phyloP scores from a whole-genome alignment of 2,888 invertebrate genomes.

The Lissonota sp. region DNA sequence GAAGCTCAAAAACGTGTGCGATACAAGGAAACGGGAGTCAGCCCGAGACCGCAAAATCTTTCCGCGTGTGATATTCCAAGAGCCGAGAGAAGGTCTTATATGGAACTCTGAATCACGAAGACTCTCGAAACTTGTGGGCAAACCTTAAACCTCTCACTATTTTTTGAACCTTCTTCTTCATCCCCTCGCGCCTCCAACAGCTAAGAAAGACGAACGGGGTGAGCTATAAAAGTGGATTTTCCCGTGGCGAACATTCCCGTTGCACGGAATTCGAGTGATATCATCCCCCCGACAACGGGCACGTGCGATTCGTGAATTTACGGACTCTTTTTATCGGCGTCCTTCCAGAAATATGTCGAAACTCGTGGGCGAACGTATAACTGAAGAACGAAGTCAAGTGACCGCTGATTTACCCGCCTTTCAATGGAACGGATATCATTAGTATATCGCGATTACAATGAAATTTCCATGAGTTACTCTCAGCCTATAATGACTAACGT shows the following conservation, averaged over 20 bases:
- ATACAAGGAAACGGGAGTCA: not conserved
- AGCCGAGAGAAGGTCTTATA: constrained; percentile 36
- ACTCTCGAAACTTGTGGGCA: constrained; percentile 39
- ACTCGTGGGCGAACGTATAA: no score
- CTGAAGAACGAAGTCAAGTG: no score
- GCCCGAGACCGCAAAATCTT: constrained; percentile 4
- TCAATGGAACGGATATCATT: no score
- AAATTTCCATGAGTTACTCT: no score
- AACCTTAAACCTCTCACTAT: not conserved
- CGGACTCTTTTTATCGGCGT: not conserved
- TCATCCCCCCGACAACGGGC: not conserved
- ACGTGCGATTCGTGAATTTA: not conserved
- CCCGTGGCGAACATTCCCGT: not conserved
- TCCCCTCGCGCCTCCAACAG: no score
- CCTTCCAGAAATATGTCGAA: not conserved
- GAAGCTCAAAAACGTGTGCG: not conserved
- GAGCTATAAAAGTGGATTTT: not conserved
- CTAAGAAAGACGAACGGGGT: not conserved
- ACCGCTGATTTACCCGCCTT: no score
- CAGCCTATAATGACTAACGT: no score
- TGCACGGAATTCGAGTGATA: not conserved
- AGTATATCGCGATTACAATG: no score
- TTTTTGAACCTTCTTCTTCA: not conserved
- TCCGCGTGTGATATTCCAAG: constrained; percentile 17
- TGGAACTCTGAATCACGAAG: constrained; percentile 6